Evolutionary conservation across 2,113 vertebrate genomes (phyloP), one percentile per base, ranked within the genome.

Genomic region (Chionodraco myersi): DNA sequence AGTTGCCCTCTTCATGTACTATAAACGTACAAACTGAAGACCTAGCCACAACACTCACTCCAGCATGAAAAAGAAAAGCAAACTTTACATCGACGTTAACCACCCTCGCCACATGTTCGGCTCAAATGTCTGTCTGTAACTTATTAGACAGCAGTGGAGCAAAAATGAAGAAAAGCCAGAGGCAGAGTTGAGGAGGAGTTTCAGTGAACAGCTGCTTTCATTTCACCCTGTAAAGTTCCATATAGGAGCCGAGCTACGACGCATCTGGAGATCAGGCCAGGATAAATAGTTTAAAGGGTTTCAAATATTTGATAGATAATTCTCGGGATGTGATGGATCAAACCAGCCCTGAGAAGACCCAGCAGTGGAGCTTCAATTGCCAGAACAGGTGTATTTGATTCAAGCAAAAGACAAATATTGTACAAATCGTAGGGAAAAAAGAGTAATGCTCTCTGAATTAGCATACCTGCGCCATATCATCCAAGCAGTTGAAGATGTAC

Each of bases 401-500:
- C 47, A 34, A 51, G 73, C 12, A 67, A 72, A 59, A 45, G 51
- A 7, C 9, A 64, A 21, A 45, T 2, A 56, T 34, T 15, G 75
- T 2, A 13, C 1, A n/a, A 63, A 62, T 36, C 1, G 16, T 34
- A 30, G 14, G 56, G 36, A 7, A 41, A 76, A 26, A 78, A 41
- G 26, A 34, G 16, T 9, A 0, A 4, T 1, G 58, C 12, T 72
- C 14, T 72, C 6, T 4, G 63, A 30, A 67, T 71, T 70, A 10
- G 45, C 76, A 34, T 96, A 98, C 97, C 97, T 98, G 97, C 53
- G 97, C 97, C 97, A 99, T 99, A 63, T 99, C 97, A 93, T 99
- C 97, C 94, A 99, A 91, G 91, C 97, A 99, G 94, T 99, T 99
- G 93, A 99, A 99, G 94, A 99, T 98, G 93, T 99, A 99, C 94